Evolutionary conservation across 2,797 vertebrate species (phyloP), one percentile per base, ranked within the genome.

Genomic region (Neosalanx taihuensis): DNA sequence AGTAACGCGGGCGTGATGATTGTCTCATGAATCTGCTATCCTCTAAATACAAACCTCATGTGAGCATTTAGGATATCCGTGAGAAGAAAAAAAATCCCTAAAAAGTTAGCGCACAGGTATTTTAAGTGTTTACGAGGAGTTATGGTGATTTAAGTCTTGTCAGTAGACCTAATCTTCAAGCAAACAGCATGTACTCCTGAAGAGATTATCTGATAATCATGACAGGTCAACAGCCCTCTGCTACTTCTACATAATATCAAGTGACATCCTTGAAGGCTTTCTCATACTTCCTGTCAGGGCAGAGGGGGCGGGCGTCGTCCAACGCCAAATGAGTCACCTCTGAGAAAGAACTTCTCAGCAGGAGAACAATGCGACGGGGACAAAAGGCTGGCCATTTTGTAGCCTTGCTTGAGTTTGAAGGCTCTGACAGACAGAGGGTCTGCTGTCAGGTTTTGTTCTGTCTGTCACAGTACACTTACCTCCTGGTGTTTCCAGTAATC

Each of bases 401-500:
- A 83, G 85, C 87, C 75, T 77, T 59, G 85, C 81, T 79, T 82
- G 66, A 88, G 89, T 79, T 75, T 86, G 85, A 67, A 72, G 86
- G 87, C 82, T 62, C 68, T 89, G 92, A 90, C 77, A 87, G 93
- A 90, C 89, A 88, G 92, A 78, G 90, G 71, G 87, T 75, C 85
- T 91, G 87, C 91, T 91, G 91, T 89, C 86, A 90, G 90, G 91
- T 93, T 88, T 93, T 93, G 93, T 92, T 92, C 90, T 91, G 82
- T 90, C 90, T 91, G 94, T 93, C 94, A 95, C 93, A 92, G 89
- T 93, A 94, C 95, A 94, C 96, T 95, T 94, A 91, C 93, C 94
- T 96, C 94, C 94, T 94, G 94, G 93, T 95, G 95, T 95, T 95
- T 93, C 93, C 92, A 93, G 96, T 96, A 97, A 98, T 98, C 96